Conservation (phyloP, 2,113 vertebrate species). For the Maccullochella peelii region DNA sequence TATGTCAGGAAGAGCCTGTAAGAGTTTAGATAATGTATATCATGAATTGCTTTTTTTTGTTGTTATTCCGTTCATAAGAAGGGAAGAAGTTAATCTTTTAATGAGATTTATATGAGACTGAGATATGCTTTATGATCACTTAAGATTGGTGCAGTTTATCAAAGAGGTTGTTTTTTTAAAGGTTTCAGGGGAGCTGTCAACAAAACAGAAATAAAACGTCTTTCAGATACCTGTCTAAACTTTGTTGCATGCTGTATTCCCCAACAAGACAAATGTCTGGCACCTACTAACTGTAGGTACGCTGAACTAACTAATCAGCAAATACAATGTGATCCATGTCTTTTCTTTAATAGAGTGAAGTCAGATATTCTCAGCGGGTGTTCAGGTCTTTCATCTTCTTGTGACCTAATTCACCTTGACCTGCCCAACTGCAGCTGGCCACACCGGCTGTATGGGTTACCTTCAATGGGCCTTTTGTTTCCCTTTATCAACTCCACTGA, state of each 20-base stretch:
- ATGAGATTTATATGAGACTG: background rate
- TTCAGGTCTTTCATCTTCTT: conserved; percentile 50
- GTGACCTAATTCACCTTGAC: conserved; percentile 71
- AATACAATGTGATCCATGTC: background rate
- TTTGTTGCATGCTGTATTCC: background rate
- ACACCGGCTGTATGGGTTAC: conserved; percentile 36
- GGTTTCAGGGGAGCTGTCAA: background rate
- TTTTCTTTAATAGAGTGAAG: background rate
- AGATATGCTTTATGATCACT: background rate
- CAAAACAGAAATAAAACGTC: too few relatives aligned
- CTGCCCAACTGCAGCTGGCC: conserved; percentile 66
- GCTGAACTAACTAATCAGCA: background rate
- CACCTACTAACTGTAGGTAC: background rate
- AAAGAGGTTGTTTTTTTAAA: background rate
- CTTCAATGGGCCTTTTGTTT: conserved; percentile 81
- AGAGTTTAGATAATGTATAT: background rate
- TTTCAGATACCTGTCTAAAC: background rate
- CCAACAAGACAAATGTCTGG: background rate
- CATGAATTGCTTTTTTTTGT: background rate
- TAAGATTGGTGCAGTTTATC: background rate
- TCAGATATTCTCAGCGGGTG: conserved; percentile 63
- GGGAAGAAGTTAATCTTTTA: background rate
- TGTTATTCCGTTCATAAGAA: background rate
- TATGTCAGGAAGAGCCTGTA: background rate
- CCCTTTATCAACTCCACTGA: conserved; percentile 36